Conservation (phyloP, 53 echinoderm and acorn worm genomes). For the Glandiceps talaboti region DNA sequence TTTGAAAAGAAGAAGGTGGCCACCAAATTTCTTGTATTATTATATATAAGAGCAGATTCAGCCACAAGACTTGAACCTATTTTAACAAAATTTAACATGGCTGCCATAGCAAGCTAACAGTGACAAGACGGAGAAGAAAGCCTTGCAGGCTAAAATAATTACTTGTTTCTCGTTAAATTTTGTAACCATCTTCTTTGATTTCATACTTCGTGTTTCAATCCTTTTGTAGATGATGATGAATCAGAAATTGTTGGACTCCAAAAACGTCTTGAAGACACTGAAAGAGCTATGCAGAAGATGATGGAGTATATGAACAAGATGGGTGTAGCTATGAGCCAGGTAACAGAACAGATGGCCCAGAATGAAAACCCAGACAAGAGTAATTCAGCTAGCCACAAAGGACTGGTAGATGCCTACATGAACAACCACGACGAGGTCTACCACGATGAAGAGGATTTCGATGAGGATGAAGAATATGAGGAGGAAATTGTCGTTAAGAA, state of each 20-base stretch:
- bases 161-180: no score
- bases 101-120: no score
- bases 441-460: not conserved
- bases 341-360: not conserved
- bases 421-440: not conserved
- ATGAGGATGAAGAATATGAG: no score
- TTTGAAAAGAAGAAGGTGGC: no score
- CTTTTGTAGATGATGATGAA: not conserved
- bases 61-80: no score
- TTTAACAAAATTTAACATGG: no score
- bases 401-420: not conserved
- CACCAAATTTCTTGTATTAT: no score
- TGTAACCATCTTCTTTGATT: no score
- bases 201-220: no score
- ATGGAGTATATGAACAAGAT: constrained; percentile 99
- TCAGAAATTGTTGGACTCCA: constrained; percentile 17
- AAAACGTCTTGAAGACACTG: constrained; percentile 68
- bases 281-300: constrained; percentile 87
- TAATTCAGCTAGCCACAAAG: not conserved
- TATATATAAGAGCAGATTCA: no score
- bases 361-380: not conserved
- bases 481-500: not conserved
- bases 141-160: no score
- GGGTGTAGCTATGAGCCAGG: constrained; percentile 57
- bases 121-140: no score